Conservation (phyloP, 2,888 invertebrate species). For the Dasysyrphus tricinctus region DNA sequence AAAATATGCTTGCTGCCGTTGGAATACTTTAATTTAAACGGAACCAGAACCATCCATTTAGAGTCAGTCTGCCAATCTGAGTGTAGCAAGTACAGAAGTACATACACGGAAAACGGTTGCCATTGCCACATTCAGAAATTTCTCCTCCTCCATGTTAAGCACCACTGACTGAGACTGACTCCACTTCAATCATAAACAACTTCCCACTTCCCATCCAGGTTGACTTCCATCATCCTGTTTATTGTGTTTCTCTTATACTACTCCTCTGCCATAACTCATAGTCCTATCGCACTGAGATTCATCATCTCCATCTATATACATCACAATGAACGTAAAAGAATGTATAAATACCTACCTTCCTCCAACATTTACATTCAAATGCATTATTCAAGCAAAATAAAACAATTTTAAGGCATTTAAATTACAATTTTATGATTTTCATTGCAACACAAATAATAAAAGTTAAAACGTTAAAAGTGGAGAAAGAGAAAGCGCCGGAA, state of each 20-base stretch:
- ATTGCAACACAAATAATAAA: slow-evolving; percentile 64
- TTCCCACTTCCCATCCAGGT: slow-evolving; percentile 20
- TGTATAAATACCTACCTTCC: not conserved
- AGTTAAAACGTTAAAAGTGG: slow-evolving; percentile 38
- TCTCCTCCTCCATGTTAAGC: slow-evolving; percentile 28
- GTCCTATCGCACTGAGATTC: not conserved
- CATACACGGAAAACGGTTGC: not conserved
- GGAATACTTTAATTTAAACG: not conserved
- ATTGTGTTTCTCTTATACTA: not conserved
- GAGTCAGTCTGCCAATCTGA: not conserved
- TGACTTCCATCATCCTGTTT: slow-evolving; percentile 47
- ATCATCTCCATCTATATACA: slow-evolving; percentile 26
- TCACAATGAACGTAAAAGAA: not conserved
- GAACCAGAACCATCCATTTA: slow-evolving; percentile 2
- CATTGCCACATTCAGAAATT: slow-evolving; percentile 7
- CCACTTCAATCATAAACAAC: slow-evolving; percentile 64
- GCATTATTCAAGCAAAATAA: slow-evolving; percentile 69
- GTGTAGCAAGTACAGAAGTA: not conserved
- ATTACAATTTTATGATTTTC: slow-evolving; percentile 70
- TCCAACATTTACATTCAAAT: slow-evolving; percentile 29
- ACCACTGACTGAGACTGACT: slow-evolving; percentile 6
- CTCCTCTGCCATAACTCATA: not conserved
- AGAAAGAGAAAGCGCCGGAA: slow-evolving; percentile 3
- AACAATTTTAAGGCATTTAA: slow-evolving; percentile 69
- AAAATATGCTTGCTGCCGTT: not conserved